Evolutionary conservation across 1,140 invertebrate genomes (phyloP).

Genomic region (Drosophila bocki): DNA sequence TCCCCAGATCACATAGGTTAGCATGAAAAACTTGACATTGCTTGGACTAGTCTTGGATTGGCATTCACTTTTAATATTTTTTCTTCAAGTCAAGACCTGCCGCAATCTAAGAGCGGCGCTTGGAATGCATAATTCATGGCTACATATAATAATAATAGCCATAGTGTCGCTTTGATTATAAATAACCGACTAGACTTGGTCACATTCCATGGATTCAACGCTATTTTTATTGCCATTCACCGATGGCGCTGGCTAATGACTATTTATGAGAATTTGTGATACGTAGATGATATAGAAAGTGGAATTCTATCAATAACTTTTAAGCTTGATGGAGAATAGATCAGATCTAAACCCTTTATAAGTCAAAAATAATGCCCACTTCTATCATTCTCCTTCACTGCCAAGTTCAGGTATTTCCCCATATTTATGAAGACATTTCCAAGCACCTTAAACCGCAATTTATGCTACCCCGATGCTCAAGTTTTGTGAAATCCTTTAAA

Average conservation of each 20-base stretch:
- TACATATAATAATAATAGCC: slow-evolving; percentile 42
- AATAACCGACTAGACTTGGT: slow-evolving; percentile 37
- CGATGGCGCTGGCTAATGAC: slow-evolving; percentile 27
- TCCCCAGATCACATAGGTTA: slow-evolving; percentile 26
- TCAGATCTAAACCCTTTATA: background rate
- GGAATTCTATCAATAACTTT: slow-evolving; percentile 19
- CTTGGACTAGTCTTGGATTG: slow-evolving; percentile 57
- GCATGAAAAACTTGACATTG: slow-evolving; percentile 76
- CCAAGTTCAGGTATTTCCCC: slow-evolving; percentile 22
- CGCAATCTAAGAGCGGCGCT: slow-evolving; percentile 43
- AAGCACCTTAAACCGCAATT: slow-evolving; percentile 59
- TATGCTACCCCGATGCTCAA: slow-evolving; percentile 56
- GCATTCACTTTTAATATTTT: slow-evolving; percentile 72
- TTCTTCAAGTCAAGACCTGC: slow-evolving; percentile 33
- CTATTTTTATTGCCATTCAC: slow-evolving; percentile 38
- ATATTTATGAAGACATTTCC: slow-evolving; percentile 70
- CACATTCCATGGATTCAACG: slow-evolving; percentile 40
- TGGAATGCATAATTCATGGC: slow-evolving; percentile 62
- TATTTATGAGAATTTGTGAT: slow-evolving; percentile 32
- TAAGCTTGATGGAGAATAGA: background rate
- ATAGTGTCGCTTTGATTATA: slow-evolving; percentile 42
- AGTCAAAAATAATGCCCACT: background rate
- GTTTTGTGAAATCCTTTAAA: slow-evolving; percentile 69
- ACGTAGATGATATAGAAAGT: slow-evolving; percentile 29
- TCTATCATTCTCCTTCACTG: slow-evolving; percentile 10